Evolutionary conservation across 1,140 invertebrate species (phyloP).

Genomic region (Aphelenchoides avenae): DNA sequence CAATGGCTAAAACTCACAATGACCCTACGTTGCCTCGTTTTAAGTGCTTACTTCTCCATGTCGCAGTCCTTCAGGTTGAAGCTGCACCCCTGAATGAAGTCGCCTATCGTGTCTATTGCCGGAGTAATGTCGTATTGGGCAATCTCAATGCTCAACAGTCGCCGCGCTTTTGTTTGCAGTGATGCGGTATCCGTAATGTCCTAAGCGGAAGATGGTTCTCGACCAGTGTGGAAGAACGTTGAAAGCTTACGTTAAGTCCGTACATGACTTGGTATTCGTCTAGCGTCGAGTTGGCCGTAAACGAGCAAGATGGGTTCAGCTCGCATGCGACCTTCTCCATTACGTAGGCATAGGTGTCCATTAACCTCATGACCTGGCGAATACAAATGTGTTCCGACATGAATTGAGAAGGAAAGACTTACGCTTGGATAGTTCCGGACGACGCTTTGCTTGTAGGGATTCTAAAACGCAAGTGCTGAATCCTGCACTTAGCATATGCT

Average conservation of each 20-base stretch:
- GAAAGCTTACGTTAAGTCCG: slow-evolving; percentile 12
- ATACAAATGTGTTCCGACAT: too few species aligned
- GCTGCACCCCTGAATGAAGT: slow-evolving; percentile 34
- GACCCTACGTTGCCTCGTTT: neutral
- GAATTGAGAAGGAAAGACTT: neutral
- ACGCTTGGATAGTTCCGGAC: slow-evolving; percentile 22
- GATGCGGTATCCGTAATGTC: slow-evolving; percentile 28
- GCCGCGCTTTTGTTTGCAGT: slow-evolving; percentile 28
- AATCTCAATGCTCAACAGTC: slow-evolving; percentile 22
- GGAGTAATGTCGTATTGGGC: slow-evolving; percentile 17
- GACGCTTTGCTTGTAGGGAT: slow-evolving; percentile 10
- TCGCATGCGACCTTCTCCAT: slow-evolving; percentile 24
- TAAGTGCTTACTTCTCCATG: too few species aligned
- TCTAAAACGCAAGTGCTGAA: too few species aligned
- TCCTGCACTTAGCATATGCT: too few species aligned
- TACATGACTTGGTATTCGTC: slow-evolving; percentile 20
- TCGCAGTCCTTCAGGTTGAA: slow-evolving; percentile 39
- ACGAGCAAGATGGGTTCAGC: slow-evolving; percentile 16
- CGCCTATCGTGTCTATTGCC: slow-evolving; percentile 14
- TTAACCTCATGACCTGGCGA: slow-evolving; percentile 21
- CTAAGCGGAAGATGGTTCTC: too few species aligned
- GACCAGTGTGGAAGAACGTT: too few species aligned
- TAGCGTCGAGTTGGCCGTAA: slow-evolving; percentile 19
- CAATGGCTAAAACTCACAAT: slow-evolving; percentile 25
- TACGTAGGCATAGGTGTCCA: slow-evolving; percentile 32